These are phyloP conservation scores for Helarctos malayanus DNA, from an alignment of 2,797 vertebrate species.

Conservation along the genomic window DNA sequence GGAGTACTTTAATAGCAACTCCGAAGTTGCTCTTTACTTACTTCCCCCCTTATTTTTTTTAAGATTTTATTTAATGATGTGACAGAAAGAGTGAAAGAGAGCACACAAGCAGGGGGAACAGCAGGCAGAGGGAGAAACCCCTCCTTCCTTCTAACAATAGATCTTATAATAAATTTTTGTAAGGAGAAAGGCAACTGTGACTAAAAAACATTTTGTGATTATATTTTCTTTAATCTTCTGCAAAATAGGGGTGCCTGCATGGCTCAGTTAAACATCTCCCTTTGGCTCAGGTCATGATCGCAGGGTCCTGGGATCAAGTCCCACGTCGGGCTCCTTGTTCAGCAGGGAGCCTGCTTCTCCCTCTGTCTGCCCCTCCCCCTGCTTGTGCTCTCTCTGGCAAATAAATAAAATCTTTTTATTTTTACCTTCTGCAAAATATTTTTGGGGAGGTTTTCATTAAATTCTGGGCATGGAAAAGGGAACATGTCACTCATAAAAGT, in stretches of 20 bases:
- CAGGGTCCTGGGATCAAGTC: too few species aligned
- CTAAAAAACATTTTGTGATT: not conserved
- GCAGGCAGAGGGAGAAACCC: not conserved
- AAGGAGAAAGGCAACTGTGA: not conserved
- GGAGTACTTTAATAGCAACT: not conserved
- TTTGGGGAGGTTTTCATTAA: not conserved
- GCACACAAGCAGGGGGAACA: not conserved
- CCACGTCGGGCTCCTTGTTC: too few species aligned
- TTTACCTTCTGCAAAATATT: not conserved
- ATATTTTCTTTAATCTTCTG: conserved; percentile 26
- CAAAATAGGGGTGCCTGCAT: too few species aligned
- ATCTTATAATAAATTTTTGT: conserved; percentile 20
- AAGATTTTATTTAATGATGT: not conserved
- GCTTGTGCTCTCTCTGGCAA: too few species aligned
- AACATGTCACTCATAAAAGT: not conserved
- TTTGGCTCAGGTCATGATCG: too few species aligned
- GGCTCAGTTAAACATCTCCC: too few species aligned
- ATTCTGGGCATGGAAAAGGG: not conserved
- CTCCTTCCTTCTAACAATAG: not conserved
- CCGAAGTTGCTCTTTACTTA: not conserved
- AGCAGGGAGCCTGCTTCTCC: too few species aligned
- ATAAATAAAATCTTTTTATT: too few species aligned
- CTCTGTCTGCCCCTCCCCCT: too few species aligned
- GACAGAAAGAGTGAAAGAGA: not conserved
- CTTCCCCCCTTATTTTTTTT: not conserved